A percentile compares a stretch with the other conserved stretches of the same genome.
Conservation (phyloP, 2,113 vertebrate genomes). For the Conger conger region DNA sequence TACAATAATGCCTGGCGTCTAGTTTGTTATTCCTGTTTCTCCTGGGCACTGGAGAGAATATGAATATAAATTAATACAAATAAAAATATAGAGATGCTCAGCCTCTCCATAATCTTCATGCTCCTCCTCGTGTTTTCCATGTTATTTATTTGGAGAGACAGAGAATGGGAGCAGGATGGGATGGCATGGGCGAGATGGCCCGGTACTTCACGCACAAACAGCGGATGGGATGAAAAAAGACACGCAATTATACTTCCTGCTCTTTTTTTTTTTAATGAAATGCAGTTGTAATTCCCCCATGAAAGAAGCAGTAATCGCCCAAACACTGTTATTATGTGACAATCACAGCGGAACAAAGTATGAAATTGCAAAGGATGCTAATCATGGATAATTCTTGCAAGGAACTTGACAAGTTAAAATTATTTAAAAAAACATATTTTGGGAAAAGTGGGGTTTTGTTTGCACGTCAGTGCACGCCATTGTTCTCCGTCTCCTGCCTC, state of each 20-base stretch:
- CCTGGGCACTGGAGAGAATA: no score
- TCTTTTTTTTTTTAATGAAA: constrained; percentile 67
- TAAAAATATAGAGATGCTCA: no score
- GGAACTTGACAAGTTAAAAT: constrained; percentile 63
- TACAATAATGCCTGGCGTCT: no score
- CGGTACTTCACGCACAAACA: constrained; percentile 15
- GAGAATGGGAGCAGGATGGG: constrained; percentile 27
- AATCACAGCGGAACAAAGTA: constrained; percentile 66
- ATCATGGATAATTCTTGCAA: constrained; percentile 53
- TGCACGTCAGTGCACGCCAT: constrained; percentile 43
- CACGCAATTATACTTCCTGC: constrained; percentile 60
- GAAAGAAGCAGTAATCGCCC: constrained; percentile 66
- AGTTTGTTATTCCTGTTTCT: no score
- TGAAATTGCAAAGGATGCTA: constrained; percentile 64
- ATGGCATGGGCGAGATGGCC: background rate
- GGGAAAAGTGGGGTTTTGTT: constrained; percentile 40
- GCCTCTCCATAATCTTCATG: no score
- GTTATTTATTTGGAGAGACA: constrained; percentile 15
- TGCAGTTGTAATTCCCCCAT: constrained; percentile 66
- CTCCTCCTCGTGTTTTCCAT: background rate
- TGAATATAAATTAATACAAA: no score
- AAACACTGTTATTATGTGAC: constrained; percentile 73
- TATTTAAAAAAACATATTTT: constrained; percentile 56
- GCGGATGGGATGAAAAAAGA: constrained; percentile 44
- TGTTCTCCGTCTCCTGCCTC: background rate